Base-by-base conservation (phyloP, 35 echinoderm and acorn worm species). In the Diadema setosum region DNA sequence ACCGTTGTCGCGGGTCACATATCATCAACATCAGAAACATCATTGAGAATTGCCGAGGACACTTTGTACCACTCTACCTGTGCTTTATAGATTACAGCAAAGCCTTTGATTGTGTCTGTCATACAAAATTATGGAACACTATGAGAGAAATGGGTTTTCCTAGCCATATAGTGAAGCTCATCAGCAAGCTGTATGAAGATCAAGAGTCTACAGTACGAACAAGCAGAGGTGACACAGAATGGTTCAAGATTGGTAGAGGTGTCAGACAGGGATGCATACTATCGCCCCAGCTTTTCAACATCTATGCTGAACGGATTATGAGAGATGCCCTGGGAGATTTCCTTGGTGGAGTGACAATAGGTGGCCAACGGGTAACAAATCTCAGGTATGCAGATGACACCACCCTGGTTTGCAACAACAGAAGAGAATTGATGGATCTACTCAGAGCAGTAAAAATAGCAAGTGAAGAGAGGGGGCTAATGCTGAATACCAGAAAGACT, bases 61-160 rank as follows among this genome's bases (percentile, higher is more conserved):
- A 70, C 23, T 70, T 75, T 17, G 27, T 45, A 23, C 36, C 46
- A 41, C 4, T 75, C n/a, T 75, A 45, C 39, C 46, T 91, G 41
- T 91, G 89, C 31, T 91, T 91, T 40, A 75, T 85, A 46, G 82
- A 91, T 65, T 91, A 91, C 16, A 36, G 60, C 14, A 91, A 91
- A 58, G 89, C 89, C 27, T 91, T 91, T 63, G 81, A 91, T 26
- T 88, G 70, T 88, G 86, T 88, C 9, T 11, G 48, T 11, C 48
- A 52, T n/a, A 52, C 48, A 52, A 9, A 52, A n/a, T n/a, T 52
- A n/a, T 52, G 48, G 48, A n/a, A 52, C n/a, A 52, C n/a, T n/a
- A 52, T 52, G n/a, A 52, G 9, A 52, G 9, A 52, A 52, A 52
- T n/a, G 48, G 48, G 48, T 52, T 52, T 52, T 52, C 48, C 48